Conservation (phyloP, 2,113 vertebrate species). For the Mystacornis crossleyi region DNA sequence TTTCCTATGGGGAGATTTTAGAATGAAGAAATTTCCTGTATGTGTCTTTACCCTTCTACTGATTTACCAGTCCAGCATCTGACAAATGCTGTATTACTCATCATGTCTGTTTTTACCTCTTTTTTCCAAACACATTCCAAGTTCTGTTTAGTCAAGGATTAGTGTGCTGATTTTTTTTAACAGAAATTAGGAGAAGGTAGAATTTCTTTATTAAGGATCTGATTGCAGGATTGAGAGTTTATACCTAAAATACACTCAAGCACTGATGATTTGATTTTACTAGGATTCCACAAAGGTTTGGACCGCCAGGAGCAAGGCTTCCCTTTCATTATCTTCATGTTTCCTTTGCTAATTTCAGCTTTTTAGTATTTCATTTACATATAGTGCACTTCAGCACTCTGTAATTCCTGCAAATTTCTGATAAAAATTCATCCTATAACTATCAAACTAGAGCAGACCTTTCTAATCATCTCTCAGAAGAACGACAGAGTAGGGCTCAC, state of each 20-base stretch:
- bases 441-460: slow-evolving; percentile 15
- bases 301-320: background rate
- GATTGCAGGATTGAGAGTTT: background rate
- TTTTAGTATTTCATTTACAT: background rate
- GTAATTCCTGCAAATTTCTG: slow-evolving; percentile 19
- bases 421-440: background rate
- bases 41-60: background rate
- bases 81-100: background rate
- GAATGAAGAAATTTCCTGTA: background rate
- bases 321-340: background rate
- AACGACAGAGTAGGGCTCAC: background rate
- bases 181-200: background rate
- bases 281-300: background rate
- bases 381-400: background rate
- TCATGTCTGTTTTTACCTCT: background rate
- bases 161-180: background rate
- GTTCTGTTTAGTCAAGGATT: background rate
- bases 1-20: background rate
- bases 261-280: background rate
- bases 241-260: background rate
- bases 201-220: background rate
- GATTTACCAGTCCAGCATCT: background rate
- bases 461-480: background rate
- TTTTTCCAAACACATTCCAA: background rate
- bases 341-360: background rate